Evolutionary conservation across 1,140 invertebrate genomes (phyloP).

Genomic region (Venturia canescens): DNA sequence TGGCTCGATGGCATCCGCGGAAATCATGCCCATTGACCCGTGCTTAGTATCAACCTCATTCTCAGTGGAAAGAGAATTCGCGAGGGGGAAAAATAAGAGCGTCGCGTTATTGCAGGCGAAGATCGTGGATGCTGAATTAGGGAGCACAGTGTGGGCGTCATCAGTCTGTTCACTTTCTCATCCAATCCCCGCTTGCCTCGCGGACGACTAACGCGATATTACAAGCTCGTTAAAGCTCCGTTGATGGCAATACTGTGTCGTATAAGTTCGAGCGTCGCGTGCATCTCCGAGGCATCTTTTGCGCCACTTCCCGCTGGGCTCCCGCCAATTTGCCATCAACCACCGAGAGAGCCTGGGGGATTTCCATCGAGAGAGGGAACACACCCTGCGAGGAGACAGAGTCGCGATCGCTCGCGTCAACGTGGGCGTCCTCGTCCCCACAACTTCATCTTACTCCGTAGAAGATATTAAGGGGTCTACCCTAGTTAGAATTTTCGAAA

Average conservation of each 20-base stretch:
- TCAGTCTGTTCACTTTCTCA: slow-evolving; percentile 4
- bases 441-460: too few relatives aligned
- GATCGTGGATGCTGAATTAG: neutral
- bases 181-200: neutral
- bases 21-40: neutral
- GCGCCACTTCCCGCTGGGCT: slow-evolving; percentile 27
- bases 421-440: neutral
- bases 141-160: slow-evolving; percentile 11
- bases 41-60: neutral
- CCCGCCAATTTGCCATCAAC: slow-evolving; percentile 38
- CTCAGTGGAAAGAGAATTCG: neutral
- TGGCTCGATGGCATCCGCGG: neutral
- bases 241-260: slow-evolving; percentile 12
- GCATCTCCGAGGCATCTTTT: slow-evolving; percentile 22
- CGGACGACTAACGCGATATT: slow-evolving; percentile 34
- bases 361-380: slow-evolving; percentile 15
- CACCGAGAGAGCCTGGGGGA: neutral
- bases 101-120: neutral
- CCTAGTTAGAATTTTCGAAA: too few relatives aligned
- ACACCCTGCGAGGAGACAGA: slow-evolving; percentile 4
- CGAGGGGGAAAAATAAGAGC: neutral
- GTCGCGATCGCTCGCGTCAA: neutral
- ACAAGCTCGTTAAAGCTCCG: slow-evolving; percentile 42
- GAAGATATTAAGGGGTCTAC: too few relatives aligned
- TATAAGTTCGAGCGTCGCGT: neutral